Evolutionary conservation across 2,888 invertebrate genomes (phyloP), one percentile per base, ranked within the genome.

Genomic region (Tineola bisselliella): DNA sequence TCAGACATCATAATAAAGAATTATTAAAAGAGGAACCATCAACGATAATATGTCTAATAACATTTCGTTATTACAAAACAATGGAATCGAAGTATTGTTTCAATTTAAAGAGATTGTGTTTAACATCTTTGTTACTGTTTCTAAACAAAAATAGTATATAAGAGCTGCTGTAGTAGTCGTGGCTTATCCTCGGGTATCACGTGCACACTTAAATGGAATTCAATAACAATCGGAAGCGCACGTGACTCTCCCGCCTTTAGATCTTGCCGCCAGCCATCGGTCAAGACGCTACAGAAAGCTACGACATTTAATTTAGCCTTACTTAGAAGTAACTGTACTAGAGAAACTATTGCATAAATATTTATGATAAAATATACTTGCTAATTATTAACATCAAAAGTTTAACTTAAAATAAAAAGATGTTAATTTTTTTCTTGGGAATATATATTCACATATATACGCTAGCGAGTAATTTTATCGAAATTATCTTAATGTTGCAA

Each of bases 121-220:
- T 38, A n/a, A 38, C 38, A 38, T 38, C 3, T 38, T 38, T 38
- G 38, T 38, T 38, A 38, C 38, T 38, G 38, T 38, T 38, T 10
- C 38, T 38, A 38, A 38, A 38, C 38, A 38, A 38, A 38, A 38
- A 38, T 38, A 38, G 38, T 38, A 38, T 48, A 15, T 48, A 48
- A 25, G 13, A 12, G 54, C 54, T 54, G 54, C 19, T 54, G 54
- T 18, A n/a, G 54, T 54, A 54, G 54, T 54, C 6, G 8, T 13
- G 54, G 54, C n/a, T 54, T 25, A 18, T 54, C 25, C 17, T 25
- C 19, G 72, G 69, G 65, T 71, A 80, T 80, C 87, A 86, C 84
- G 86, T 80, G 77, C 80, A 77, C 77, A 76, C 81, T 84, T 86
- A 86, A 87, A 86, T 82, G 83, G 79, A 81, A 86, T 86, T 84